Conservation (phyloP, 2,888 invertebrate genomes). For the Helleia helle region DNA sequence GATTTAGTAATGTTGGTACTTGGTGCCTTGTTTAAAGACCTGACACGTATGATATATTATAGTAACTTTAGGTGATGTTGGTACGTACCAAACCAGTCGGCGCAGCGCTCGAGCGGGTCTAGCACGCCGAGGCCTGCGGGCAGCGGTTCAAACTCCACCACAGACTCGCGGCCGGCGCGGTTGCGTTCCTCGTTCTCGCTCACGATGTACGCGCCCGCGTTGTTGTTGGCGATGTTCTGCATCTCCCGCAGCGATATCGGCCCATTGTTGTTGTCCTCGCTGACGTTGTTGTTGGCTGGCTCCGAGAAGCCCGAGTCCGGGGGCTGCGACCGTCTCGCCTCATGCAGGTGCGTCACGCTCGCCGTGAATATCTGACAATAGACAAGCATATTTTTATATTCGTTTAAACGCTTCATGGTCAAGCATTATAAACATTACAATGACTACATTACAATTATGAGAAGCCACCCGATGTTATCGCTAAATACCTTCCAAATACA, state of each 20-base stretch:
- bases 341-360: slow-evolving; percentile 55
- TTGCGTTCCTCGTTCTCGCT: slow-evolving; percentile 67
- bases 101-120: slow-evolving; percentile 55
- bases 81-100: slow-evolving; percentile 64
- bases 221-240: slow-evolving; percentile 74
- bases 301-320: slow-evolving; percentile 62
- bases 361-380: slow-evolving; percentile 50
- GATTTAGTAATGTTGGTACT: too few species aligned
- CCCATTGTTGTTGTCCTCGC: slow-evolving; percentile 72
- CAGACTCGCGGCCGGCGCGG: slow-evolving; percentile 53
- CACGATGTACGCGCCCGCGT: slow-evolving; percentile 66
- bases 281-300: slow-evolving; percentile 59
- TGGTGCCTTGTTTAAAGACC: too few species aligned
- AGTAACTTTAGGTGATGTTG: too few species aligned
- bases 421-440: too few species aligned
- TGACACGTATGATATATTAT: too few species aligned
- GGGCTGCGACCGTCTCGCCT: slow-evolving; percentile 49
- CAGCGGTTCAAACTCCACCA: slow-evolving; percentile 60
- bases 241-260: slow-evolving; percentile 70
- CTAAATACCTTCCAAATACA: too few species aligned
- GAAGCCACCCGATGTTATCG: too few species aligned
- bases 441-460: too few species aligned
- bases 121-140: slow-evolving; percentile 43
- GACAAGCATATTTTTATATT: background rate
- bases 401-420: too few species aligned